Evolutionary conservation across 2,797 vertebrate genomes (phyloP), one percentile per base, ranked within the genome.

Genomic region (Pseudochromis fuscus): DNA sequence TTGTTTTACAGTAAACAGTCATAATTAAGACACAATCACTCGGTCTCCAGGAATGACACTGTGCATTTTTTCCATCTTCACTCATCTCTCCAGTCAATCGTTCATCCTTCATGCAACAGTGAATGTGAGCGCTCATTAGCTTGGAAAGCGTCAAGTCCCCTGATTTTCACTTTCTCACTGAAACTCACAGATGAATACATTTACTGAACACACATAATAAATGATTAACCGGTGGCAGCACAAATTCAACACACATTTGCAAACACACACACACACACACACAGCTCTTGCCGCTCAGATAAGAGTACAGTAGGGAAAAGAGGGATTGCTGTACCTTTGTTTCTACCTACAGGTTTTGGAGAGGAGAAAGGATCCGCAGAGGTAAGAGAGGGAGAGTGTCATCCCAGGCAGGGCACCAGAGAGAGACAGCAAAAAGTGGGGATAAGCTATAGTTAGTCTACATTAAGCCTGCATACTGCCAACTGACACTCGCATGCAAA

Each of bases 331-430:
- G 94, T 98, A 99, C 97, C 97, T 99, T 98, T 99, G 94, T 94
- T 96, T 97, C 96, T 97, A 95, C 96, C 97, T 98, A 97, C 84
- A 92, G 92, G 91, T 83, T 87, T 93, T 83, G 94, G 90, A 93
- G 93, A 84, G 86, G 49, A 84, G 90, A 88, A 1, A 65, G 90
- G 91, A 94, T 92, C 93, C 86, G 83, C 64, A 88, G 86, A 90
- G 88, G 67, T 73, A 80, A 85, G 70, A 85, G 50, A 82, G 58
- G 68, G 76, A 88, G 90, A 83, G 90, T 72, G 85, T 66, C 88
- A 88, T 96, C 94, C 95, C 56, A 80, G 90, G 91, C 0, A 81
- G 51, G 81, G 77, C 74, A 79, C 60, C 67, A 71, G 81, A 88
- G 77, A 83, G 63, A 90, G 75, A 86, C 71, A 89, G 87, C 40